Evolutionary conservation across 2,888 invertebrate genomes (phyloP).

Genomic region (Clanis bilineata): DNA sequence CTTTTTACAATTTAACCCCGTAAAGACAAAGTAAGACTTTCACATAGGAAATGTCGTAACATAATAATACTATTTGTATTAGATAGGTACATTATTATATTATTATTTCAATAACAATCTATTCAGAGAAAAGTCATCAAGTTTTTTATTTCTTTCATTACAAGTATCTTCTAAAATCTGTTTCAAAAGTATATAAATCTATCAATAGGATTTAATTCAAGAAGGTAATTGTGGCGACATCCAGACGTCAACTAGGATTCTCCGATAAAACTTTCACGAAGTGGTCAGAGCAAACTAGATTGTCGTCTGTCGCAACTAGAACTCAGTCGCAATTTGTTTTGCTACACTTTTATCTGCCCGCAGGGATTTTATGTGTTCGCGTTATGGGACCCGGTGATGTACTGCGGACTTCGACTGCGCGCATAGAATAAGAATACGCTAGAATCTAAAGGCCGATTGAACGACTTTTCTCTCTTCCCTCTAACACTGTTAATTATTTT

Average conservation of each 20-base stretch:
- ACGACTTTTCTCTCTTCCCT: not conserved
- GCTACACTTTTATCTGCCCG: slow-evolving; percentile 21
- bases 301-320: slow-evolving; percentile 18
- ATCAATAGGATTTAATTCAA: not conserved
- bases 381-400: slow-evolving; percentile 4
- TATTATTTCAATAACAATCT: too few species aligned
- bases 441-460: not conserved
- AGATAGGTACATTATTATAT: too few species aligned
- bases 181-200: not conserved
- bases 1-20: too few species aligned
- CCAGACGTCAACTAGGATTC: not conserved
- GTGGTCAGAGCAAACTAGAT: slow-evolving; percentile 22
- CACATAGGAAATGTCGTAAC: too few species aligned
- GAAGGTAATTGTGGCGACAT: not conserved
- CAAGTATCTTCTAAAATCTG: not conserved
- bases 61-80: too few species aligned
- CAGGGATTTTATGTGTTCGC: slow-evolving; percentile 18
- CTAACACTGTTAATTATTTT: not conserved
- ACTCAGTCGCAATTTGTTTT: slow-evolving; percentile 24
- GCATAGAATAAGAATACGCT: not conserved
- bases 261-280: slow-evolving; percentile 26
- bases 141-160: not conserved
- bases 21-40: too few species aligned
- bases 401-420: not conserved
- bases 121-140: too few species aligned